A percentile compares a stretch with the other conserved stretches of the same genome.
These are phyloP conservation scores for Oscheius sp. DNA, from an alignment of 1,140 invertebrate genomes.

Conservation along the genomic window DNA sequence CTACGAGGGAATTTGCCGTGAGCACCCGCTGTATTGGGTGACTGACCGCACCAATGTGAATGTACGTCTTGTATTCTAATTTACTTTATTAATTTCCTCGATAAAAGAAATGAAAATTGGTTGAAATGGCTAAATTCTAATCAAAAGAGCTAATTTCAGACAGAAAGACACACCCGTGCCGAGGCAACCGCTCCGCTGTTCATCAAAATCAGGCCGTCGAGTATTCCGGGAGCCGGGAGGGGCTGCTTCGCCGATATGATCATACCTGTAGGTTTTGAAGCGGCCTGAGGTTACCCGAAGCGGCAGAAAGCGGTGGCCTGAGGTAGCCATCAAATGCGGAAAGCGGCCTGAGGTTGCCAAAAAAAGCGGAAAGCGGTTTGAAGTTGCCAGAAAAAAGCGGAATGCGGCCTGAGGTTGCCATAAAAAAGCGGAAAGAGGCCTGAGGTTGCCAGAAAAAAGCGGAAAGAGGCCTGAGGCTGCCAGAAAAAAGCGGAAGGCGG, in stretches of 20 bases:
- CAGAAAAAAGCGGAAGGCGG: no score
- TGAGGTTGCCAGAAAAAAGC: no score
- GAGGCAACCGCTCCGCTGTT: background rate
- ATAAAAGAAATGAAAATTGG: background rate
- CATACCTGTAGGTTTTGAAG: background rate
- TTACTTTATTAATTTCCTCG: background rate
- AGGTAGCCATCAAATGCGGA: no score
- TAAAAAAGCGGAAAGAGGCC: no score
- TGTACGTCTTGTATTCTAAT: background rate
- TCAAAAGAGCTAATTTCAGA: background rate
- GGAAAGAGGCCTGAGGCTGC: no score
- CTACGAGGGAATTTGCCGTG: background rate
- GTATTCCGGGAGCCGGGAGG: background rate
- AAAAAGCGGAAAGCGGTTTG: no score
- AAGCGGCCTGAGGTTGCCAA: no score
- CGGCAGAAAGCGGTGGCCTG: no score
- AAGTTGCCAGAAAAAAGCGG: no score
- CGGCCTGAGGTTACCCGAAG: no score
- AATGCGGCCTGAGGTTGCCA: no score
- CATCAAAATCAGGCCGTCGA: background rate
- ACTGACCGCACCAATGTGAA: background rate
- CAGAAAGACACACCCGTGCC: background rate
- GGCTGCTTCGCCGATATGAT: background rate
- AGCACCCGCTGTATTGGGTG: constrained; percentile 1
- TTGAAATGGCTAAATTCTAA: background rate